These are phyloP conservation scores for Hystrix cristata DNA, from an alignment of 2,113 vertebrate genomes.

Conservation along the genomic window DNA sequence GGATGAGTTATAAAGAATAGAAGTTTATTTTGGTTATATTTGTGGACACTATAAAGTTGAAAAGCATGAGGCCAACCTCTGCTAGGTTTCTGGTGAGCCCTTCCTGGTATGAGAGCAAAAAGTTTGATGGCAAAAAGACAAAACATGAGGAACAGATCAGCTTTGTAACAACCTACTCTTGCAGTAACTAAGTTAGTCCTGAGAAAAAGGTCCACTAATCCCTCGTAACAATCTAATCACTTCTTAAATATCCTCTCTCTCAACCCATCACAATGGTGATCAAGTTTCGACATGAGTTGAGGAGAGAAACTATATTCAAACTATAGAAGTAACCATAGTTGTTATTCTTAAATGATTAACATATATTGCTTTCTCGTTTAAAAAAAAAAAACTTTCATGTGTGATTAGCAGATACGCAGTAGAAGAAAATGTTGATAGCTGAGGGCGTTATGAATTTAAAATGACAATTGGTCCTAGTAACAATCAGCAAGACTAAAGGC, in stretches of 20 bases:
- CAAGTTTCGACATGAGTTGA: background rate
- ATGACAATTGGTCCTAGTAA: background rate
- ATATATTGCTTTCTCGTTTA: background rate
- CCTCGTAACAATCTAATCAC: background rate
- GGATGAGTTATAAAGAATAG: background rate
- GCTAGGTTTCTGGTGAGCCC: background rate
- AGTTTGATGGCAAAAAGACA: background rate
- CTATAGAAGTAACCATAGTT: background rate
- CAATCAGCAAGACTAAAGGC: background rate
- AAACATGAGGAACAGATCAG: background rate
- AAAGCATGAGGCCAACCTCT: background rate
- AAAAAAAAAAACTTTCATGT: background rate
- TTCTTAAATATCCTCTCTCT: background rate
- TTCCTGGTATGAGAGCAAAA: fast-evolving
- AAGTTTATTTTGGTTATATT: background rate
- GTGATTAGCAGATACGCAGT: background rate
- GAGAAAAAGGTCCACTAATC: background rate
- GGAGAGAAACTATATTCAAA: background rate
- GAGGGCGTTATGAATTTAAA: background rate
- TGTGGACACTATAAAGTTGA: background rate
- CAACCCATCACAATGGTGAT: too few relatives aligned
- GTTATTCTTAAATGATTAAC: background rate
- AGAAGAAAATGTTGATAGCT: background rate
- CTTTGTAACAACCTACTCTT: background rate
- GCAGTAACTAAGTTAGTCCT: background rate